Evolutionary conservation across 2,888 invertebrate genomes (phyloP).

Genomic region (Drosophila kuntzei): DNA sequence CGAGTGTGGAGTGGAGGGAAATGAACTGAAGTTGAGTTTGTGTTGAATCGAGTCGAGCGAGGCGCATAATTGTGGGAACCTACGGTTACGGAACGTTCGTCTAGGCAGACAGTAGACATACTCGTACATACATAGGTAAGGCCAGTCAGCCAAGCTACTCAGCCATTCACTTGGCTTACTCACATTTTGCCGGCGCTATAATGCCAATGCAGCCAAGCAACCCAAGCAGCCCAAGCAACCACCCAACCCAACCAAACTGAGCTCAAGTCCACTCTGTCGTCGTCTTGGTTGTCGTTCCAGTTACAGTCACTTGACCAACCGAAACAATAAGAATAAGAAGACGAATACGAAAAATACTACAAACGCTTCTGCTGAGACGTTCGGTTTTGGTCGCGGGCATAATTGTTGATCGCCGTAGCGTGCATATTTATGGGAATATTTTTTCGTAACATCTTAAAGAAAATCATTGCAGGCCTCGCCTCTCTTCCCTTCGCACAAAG

Average conservation of each 20-base stretch:
- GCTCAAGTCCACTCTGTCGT: slow-evolving; percentile 52
- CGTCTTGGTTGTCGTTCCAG: slow-evolving; percentile 76
- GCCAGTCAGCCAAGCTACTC: slow-evolving; percentile 47
- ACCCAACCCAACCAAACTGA: slow-evolving; percentile 33
- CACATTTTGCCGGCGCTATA: slow-evolving; percentile 76
- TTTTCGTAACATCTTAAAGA: slow-evolving; percentile 42
- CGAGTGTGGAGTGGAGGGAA: slow-evolving; percentile 38
- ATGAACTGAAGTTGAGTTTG: slow-evolving; percentile 9
- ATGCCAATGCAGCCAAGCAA: slow-evolving; percentile 71
- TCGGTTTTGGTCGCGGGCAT: slow-evolving; percentile 68
- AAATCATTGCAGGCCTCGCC: slow-evolving; percentile 66
- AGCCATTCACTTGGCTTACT: slow-evolving; percentile 73
- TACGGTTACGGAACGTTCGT: slow-evolving; percentile 76
- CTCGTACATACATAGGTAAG: slow-evolving; percentile 50
- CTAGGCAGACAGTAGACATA: slow-evolving; percentile 69
- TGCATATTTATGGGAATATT: slow-evolving; percentile 81
- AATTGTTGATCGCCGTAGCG: slow-evolving; percentile 80
- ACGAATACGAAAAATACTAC: slow-evolving; percentile 49
- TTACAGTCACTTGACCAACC: slow-evolving; percentile 86
- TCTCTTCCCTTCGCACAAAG: slow-evolving; percentile 36
- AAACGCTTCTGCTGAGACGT: slow-evolving; percentile 38
- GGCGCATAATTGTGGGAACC: slow-evolving; percentile 79
- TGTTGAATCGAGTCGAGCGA: slow-evolving; percentile 58
- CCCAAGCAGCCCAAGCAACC: slow-evolving; percentile 28
- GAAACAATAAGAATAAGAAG: slow-evolving; percentile 83